phyloP scores from a whole-genome alignment of 2,113 vertebrate genomes.

The Lutjanus erythropterus region DNA sequence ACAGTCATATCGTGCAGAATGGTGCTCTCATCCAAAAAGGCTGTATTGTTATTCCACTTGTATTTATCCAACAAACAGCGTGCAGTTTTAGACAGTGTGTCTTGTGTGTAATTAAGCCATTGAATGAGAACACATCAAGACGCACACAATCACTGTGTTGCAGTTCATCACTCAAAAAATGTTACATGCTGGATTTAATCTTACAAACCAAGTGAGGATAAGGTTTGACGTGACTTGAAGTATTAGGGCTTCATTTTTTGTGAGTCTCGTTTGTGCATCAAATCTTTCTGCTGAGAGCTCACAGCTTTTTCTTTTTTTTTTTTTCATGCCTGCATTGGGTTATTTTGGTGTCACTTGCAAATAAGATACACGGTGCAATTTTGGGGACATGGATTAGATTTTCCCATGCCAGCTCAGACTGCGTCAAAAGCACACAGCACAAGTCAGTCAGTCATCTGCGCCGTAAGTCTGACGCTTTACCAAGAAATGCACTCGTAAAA shows the following conservation, averaged over 20 bases:
- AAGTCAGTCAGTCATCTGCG: slow-evolving; percentile 33
- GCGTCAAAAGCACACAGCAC: slow-evolving; percentile 26
- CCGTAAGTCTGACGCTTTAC: slow-evolving; percentile 1
- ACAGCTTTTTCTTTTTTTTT: background rate
- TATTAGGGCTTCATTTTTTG: background rate
- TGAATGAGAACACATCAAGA: slow-evolving; percentile 6
- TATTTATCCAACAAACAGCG: slow-evolving; percentile 23
- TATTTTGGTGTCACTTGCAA: slow-evolving; percentile 29
- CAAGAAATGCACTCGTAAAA: background rate
- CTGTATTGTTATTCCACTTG: slow-evolving; percentile 21
- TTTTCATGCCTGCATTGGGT: background rate
- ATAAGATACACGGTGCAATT: slow-evolving; percentile 25
- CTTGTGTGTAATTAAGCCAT: slow-evolving; percentile 20
- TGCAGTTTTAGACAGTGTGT: slow-evolving; percentile 3
- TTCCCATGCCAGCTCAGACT: slow-evolving; percentile 33
- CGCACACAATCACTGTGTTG: background rate
- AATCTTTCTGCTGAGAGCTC: background rate
- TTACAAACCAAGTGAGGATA: background rate
- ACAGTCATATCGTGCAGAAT: background rate
- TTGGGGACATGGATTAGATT: slow-evolving; percentile 43
- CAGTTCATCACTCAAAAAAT: background rate
- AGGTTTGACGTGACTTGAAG: background rate
- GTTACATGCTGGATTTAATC: background rate
- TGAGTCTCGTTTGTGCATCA: background rate
- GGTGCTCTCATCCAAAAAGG: slow-evolving; percentile 30